phyloP scores from a whole-genome alignment of 1,140 invertebrate genomes.

The Drosophila suzukii region DNA sequence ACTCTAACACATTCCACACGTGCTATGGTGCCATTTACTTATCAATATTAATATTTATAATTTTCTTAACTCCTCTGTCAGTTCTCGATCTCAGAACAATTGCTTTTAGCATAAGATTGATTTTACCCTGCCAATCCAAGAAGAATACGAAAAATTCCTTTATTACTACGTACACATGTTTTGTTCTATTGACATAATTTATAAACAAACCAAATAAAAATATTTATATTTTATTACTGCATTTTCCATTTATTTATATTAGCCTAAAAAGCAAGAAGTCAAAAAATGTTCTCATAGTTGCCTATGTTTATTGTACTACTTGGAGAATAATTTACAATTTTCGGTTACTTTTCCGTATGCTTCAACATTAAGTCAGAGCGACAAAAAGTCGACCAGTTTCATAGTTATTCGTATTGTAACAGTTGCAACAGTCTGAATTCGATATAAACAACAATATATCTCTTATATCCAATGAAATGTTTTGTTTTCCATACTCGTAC shows the following conservation, averaged over 20 bases:
- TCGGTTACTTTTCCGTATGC: slow-evolving; percentile 28
- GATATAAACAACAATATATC: slow-evolving; percentile 23
- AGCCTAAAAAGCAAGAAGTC: slow-evolving; percentile 64
- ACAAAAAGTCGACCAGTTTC: slow-evolving; percentile 43
- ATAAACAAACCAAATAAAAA: slow-evolving; percentile 46
- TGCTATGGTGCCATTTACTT: slow-evolving; percentile 69
- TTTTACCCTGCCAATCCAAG: slow-evolving; percentile 28
- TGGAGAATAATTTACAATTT: slow-evolving; percentile 28
- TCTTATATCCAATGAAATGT: slow-evolving; percentile 60
- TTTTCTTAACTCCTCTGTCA: slow-evolving; percentile 20
- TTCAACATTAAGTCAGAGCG: slow-evolving; percentile 53
- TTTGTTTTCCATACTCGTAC: slow-evolving; percentile 57
- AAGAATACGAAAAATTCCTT: slow-evolving; percentile 18
- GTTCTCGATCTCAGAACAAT: slow-evolving; percentile 51
- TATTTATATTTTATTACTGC: slow-evolving; percentile 41
- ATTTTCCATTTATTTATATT: slow-evolving; percentile 46
- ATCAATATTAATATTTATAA: slow-evolving; percentile 53
- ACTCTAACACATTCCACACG: slow-evolving; percentile 68
- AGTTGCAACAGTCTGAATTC: slow-evolving; percentile 63
- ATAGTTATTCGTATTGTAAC: slow-evolving; percentile 69
- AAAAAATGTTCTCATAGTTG: slow-evolving; percentile 62
- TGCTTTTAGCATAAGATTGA: slow-evolving; percentile 53
- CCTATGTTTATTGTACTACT: slow-evolving; percentile 30
- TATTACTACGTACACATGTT: slow-evolving; percentile 29
- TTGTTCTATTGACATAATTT: slow-evolving; percentile 49